Conservation (phyloP, 2,113 vertebrate species). For the Conger conger region DNA sequence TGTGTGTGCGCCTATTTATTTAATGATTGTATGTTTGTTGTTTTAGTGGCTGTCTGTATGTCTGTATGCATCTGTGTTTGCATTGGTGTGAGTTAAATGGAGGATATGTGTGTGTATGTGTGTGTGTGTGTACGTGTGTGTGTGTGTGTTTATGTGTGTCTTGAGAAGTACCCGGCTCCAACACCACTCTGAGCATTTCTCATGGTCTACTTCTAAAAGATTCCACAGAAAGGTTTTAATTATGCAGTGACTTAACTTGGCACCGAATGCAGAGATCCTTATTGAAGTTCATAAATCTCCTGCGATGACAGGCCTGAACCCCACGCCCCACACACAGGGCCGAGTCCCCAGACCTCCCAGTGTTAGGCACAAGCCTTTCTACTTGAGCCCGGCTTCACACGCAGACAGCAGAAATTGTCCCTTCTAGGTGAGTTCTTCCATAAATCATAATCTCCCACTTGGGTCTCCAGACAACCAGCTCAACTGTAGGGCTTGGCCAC, state of each 20-base stretch:
- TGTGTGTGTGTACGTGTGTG: slow-evolving; percentile 18
- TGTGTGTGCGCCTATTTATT: not conserved
- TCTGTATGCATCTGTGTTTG: slow-evolving; percentile 18
- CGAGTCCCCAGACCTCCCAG: slow-evolving; percentile 32
- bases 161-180: slow-evolving; percentile 21
- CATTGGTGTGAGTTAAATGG: slow-evolving; percentile 3
- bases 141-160: slow-evolving; percentile 18
- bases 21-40: not conserved
- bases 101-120: slow-evolving; percentile 12
- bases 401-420: slow-evolving; percentile 22
- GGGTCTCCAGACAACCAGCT: slow-evolving; percentile 22
- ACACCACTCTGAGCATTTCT: slow-evolving; percentile 36
- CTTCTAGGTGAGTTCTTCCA: slow-evolving; percentile 37
- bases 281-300: slow-evolving; percentile 65
- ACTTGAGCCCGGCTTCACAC: slow-evolving; percentile 5
- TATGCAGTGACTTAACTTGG: slow-evolving; percentile 62
- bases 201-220: slow-evolving; percentile 58
- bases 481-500: slow-evolving; percentile 23
- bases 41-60: slow-evolving; percentile 1
- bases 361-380: not conserved
- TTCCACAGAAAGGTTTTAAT: slow-evolving; percentile 66
- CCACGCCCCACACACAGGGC: slow-evolving; percentile 46
- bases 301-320: slow-evolving; percentile 49
- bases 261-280: slow-evolving; percentile 54
- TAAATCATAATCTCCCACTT: slow-evolving; percentile 41